These are phyloP conservation scores for Dicaeum eximium DNA, from an alignment of 2,113 vertebrate species.

Conservation along the genomic window DNA sequence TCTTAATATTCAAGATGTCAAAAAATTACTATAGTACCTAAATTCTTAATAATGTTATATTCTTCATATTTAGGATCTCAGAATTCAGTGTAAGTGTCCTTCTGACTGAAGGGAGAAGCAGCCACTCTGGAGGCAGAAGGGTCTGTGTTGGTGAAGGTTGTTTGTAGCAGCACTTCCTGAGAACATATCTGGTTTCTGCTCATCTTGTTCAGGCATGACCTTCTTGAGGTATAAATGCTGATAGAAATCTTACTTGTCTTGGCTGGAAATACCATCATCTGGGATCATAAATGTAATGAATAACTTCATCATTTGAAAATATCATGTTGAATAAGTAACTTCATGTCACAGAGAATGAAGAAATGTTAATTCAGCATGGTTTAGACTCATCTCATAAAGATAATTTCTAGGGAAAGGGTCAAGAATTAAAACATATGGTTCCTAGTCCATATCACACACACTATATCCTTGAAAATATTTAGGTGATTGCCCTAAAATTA, in stretches of 20 bases:
- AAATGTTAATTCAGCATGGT: not conserved
- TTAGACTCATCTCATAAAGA: not conserved
- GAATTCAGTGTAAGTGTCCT: not conserved
- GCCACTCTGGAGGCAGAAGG: not conserved
- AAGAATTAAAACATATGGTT: not conserved
- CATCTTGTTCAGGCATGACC: not conserved
- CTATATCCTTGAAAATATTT: not conserved
- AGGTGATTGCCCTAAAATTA: not conserved
- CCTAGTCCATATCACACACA: not conserved
- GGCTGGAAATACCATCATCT: not conserved
- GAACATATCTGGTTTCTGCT: not conserved
- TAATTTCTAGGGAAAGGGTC: not conserved
- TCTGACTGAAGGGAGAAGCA: not conserved
- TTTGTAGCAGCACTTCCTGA: not conserved
- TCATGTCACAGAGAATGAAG: not conserved
- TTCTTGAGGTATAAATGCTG: not conserved
- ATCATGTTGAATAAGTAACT: not conserved
- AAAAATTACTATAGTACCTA: not conserved
- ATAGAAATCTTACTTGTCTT: not conserved
- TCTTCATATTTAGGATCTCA: not conserved
- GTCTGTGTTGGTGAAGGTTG: not conserved
- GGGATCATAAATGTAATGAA: not conserved
- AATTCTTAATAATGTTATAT: not conserved
- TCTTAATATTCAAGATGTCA: not conserved
- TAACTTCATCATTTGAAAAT: not conserved